Evolutionary conservation across 2,888 invertebrate genomes (phyloP).

Genomic region (Amphipyra berbera): DNA sequence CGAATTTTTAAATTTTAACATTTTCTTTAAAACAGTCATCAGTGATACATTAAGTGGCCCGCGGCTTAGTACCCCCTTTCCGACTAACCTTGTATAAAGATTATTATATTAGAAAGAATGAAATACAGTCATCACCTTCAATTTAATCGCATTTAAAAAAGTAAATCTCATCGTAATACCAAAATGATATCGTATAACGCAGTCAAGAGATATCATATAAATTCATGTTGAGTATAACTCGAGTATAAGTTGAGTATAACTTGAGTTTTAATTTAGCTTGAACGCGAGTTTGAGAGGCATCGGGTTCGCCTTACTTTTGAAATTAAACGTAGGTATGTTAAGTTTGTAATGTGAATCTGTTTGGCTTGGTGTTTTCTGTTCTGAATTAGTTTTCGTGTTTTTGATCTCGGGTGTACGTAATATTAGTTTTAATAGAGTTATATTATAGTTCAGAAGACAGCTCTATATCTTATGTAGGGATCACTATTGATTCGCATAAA

Average conservation of each 20-base stretch:
- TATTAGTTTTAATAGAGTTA: not conserved
- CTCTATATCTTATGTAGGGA: too few relatives aligned
- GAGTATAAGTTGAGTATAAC: conserved; percentile 32
- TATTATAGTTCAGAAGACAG: too few relatives aligned
- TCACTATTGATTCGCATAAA: too few relatives aligned
- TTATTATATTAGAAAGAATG: too few relatives aligned
- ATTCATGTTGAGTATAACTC: conserved; percentile 43
- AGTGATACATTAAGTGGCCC: too few relatives aligned
- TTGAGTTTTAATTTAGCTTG: conserved; percentile 66
- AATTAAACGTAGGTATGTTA: conserved; percentile 65
- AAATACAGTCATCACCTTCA: too few relatives aligned
- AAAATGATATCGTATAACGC: conserved; percentile 44
- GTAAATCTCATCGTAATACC: conserved; percentile 28
- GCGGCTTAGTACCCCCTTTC: too few relatives aligned
- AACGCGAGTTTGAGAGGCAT: conserved; percentile 63
- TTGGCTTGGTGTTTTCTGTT: conserved; percentile 45
- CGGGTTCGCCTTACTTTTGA: conserved; percentile 56
- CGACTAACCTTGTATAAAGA: too few relatives aligned
- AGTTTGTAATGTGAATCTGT: conserved; percentile 62
- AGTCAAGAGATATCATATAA: conserved; percentile 59
- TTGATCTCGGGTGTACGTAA: conserved; percentile 6
- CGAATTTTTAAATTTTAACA: too few relatives aligned
- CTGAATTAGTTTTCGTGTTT: conserved; percentile 49
- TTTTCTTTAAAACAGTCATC: too few relatives aligned
- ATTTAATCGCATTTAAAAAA: not conserved